Evolutionary conservation across 2,888 invertebrate species (phyloP), one percentile per base, ranked within the genome.

Genomic region (Augochlorella aurata): DNA sequence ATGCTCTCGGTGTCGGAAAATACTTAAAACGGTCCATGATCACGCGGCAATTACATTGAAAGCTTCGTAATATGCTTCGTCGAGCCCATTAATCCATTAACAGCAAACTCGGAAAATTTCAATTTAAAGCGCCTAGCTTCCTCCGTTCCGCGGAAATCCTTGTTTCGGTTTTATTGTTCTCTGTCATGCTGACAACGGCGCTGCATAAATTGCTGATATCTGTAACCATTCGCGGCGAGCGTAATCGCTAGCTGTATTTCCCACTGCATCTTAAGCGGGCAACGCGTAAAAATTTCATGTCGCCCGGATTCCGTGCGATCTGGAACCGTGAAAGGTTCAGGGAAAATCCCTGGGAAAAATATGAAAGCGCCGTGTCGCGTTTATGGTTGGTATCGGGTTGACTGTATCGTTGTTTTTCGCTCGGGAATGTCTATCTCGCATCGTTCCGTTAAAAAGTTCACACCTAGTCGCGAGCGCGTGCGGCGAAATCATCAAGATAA

Each of bases 11-110:
- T n/a, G 21, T n/a, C 5, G 38, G 9, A 69, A 69, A 69, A 66
- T 21, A 14, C 16, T 61, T 68, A 63, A 63, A 52, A 70, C 70
- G 54, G 12, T 47, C 12, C 50, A 10, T 9, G 67, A 65, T 24
- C 24, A 52, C 45, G 54, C 18, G n/a, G 69, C 72, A 66, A 78
- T 83, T 74, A 71, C 65, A 75, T 75, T 67, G 75, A 79, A 74
- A 82, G 79, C 73, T 18, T 10, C 12, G 44, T 54, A 66, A 69
- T 49, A 44, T 21, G 9, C 14, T 44, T 45, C 44, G 50, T 45
- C 47, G n/a, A 54, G 58, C 73, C 7, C 47, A 61, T n/a, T 61
- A 67, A 67, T 77, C 77, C 77, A 77, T 82, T 74, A 81, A 74
- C 61, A 52, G 69, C 0, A 52, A 73, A 70, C 61, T 29, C n/a